Conservation (phyloP, 2,113 vertebrate species). For the Oryzias curvinotus region DNA sequence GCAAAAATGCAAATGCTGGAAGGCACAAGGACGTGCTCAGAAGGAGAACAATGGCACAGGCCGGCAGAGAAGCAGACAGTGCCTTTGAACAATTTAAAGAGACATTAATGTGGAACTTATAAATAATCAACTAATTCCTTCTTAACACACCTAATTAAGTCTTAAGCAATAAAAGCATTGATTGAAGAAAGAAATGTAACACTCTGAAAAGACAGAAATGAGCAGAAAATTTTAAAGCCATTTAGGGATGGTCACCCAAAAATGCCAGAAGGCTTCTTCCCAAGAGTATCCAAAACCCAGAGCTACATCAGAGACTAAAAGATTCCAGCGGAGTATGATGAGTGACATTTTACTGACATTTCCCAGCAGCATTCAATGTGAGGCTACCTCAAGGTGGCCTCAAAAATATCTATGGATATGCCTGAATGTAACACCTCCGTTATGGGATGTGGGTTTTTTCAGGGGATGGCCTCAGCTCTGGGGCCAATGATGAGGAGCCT, state of each 20-base stretch:
- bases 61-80: conserved; percentile 65
- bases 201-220: conserved; percentile 25
- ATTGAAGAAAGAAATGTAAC: conserved; percentile 28
- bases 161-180: conserved; percentile 63
- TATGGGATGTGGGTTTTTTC: conserved; percentile 69
- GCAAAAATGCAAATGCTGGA: conserved; percentile 86
- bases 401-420: conserved; percentile 77
- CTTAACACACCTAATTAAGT: conserved; percentile 75
- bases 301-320: conserved; percentile 59
- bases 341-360: conserved; percentile 85
- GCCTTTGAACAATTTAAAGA: conserved; percentile 88
- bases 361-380: conserved; percentile 69
- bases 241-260: conserved; percentile 58
- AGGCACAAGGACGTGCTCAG: conserved; percentile 81
- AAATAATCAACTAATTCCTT: conserved; percentile 84
- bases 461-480: conserved; percentile 63
- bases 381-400: conserved; percentile 55
- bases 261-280: conserved; percentile 61
- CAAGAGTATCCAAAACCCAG: conserved; percentile 42
- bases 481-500: conserved; percentile 68
- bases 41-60: conserved; percentile 79
- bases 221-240: conserved; percentile 49
- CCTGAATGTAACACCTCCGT: conserved; percentile 61
- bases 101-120: conserved; percentile 81
- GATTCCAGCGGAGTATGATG: conserved; percentile 63